Evolutionary conservation across 2,888 invertebrate genomes (phyloP).

Genomic region (Seira musarum): DNA sequence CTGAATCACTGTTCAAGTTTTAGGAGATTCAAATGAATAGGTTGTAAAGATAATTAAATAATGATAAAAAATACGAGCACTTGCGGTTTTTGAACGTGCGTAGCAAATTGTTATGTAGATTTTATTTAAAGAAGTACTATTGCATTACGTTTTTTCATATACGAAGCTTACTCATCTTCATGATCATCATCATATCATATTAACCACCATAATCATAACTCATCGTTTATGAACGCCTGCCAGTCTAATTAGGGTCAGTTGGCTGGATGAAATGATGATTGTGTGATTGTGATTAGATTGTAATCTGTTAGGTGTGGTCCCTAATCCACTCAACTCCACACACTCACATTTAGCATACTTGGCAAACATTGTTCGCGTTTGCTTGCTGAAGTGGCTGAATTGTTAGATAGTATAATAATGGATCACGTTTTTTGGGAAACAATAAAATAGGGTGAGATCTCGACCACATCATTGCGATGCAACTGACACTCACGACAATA

Average conservation of each 20-base stretch:
- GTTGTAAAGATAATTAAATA: too few species aligned
- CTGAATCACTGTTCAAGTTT: too few species aligned
- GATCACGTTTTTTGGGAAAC: background rate
- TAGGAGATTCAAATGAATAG: too few species aligned
- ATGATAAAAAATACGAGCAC: too few species aligned
- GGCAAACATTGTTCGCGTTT: background rate
- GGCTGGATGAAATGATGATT: conserved; percentile 51
- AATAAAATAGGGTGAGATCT: background rate
- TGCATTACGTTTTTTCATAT: background rate
- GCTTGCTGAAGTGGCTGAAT: background rate
- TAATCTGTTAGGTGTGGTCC: conserved; percentile 47
- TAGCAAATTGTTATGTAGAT: conserved; percentile 25
- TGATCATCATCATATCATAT: conserved; percentile 29
- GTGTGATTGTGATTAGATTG: conserved; percentile 49
- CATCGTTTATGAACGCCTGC: conserved; percentile 47
- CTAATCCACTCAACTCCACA: background rate
- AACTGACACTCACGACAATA: background rate
- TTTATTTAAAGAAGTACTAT: too few species aligned
- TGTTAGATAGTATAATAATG: background rate
- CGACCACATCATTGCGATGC: too few species aligned
- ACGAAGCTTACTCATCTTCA: background rate
- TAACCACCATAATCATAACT: conserved; percentile 15
- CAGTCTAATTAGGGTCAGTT: conserved; percentile 54
- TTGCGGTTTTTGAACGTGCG: conserved; percentile 41
- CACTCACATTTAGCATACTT: background rate